Percentiles rank a stretch among this genome's conserved stretches.
These are phyloP conservation scores for Macropus fuliginosus DNA, from an alignment of 2,797 vertebrate genomes.

Conservation along the genomic window DNA sequence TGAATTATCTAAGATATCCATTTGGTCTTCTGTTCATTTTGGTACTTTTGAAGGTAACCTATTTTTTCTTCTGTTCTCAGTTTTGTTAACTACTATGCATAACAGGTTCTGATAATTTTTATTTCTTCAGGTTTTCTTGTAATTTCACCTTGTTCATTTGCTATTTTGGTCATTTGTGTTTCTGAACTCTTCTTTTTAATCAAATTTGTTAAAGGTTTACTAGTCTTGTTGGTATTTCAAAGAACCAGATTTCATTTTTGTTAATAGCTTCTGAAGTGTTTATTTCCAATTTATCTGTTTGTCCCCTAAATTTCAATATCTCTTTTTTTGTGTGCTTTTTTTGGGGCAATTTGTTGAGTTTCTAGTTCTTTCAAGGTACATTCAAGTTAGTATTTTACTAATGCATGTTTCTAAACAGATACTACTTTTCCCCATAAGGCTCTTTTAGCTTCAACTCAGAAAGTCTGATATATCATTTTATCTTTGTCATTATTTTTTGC, in stretches of 20 bases:
- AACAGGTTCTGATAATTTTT: not conserved
- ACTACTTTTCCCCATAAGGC: too few species aligned
- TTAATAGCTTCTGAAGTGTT: not conserved
- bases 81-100: not conserved
- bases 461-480: not conserved
- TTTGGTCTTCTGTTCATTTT: not conserved
- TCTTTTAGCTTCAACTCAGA: not conserved
- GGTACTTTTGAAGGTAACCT: not conserved
- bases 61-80: not conserved
- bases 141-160: not conserved
- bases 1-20: not conserved
- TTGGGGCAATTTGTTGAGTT: too few species aligned
- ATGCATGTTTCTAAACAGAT: too few species aligned
- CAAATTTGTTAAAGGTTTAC: not conserved
- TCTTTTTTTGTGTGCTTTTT: too few species aligned
- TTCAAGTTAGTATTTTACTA: too few species aligned
- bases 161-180: not conserved
- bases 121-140: not conserved
- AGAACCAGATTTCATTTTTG: not conserved
- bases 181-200: not conserved
- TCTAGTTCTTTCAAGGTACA: too few species aligned
- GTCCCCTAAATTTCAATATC: too few species aligned
- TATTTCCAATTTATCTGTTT: too few species aligned
- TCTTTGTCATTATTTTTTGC: not conserved
- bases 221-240: not conserved